Evolutionary conservation across 2,888 invertebrate species (phyloP), one percentile per base, ranked within the genome.

Genomic region (Troglohyphantes excavatus): DNA sequence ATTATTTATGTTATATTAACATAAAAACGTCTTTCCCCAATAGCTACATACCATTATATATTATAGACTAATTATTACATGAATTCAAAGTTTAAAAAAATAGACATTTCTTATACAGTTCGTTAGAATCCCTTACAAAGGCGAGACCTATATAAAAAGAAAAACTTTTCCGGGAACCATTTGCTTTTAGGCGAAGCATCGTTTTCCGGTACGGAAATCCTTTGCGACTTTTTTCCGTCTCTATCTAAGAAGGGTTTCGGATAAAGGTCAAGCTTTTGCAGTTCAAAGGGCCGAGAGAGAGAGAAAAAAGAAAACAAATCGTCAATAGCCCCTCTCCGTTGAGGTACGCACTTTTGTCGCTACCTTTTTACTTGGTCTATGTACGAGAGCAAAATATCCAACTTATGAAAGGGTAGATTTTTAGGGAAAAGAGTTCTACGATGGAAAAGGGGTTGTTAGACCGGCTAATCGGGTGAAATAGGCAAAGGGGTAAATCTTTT

Each of bases 211-310:
- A 9, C 23, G 29, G 73, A 73, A 73, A 73, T 73, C 73, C 73
- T 73, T 73, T 26, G 43, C 26, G 26, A 26, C 29, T 68, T 33
- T 68, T 46, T 23, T 46, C 29, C 53, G 53, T 27, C 73, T 53
- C 26, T 73, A 73, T 53, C 73, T 53, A 73, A 73, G 46, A 23
- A 73, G 73, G 73, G 53, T 73, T 73, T 27, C 26, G n/a, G 53
- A 23, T 27, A 73, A 73, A 73, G 73, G 73, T 73, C 73, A 73
- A 73, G 73, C 73, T 73, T 73, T 46, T 53, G 17, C 73, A n/a
- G 73, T 73, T 73, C 23, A 73, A 29, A 29, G n/a, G 29, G 13
- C 17, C 17, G 29, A 67, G 27, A 67, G 29, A 65, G 17, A 27
- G 2, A 65, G n/a, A 5, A 11, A 13, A 39, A 39, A 39, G 39